Percentiles rank a stretch among this genome's conserved stretches.
These are phyloP conservation scores for Corythornis madagascariensis DNA, from an alignment of 2,113 vertebrate genomes.

Conservation along the genomic window DNA sequence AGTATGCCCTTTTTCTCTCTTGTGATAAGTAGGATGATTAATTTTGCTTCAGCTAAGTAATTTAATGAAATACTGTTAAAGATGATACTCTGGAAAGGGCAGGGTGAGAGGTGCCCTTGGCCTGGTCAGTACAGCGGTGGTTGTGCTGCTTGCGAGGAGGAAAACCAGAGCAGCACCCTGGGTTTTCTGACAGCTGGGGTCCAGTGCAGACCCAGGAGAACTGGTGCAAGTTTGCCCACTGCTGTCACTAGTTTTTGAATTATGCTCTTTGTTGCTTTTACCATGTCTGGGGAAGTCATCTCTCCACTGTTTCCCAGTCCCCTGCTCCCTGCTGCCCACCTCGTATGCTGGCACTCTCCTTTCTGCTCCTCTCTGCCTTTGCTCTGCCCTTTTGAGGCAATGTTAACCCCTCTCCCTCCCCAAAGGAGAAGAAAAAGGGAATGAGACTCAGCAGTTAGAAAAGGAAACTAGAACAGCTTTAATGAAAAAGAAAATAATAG, in stretches of 20 bases:
- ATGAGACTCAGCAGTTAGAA: no score
- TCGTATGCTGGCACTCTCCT: fast-evolving
- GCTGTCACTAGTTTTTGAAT: neutral
- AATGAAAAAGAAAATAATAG: no score
- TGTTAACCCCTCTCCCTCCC: no score
- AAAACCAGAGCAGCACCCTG: neutral
- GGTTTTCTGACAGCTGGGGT: neutral
- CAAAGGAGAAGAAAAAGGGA: no score
- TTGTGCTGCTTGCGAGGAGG: neutral
- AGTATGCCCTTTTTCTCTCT: neutral
- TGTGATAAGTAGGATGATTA: no score
- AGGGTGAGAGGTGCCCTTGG: neutral
- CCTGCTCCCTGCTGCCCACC: neutral
- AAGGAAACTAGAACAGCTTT: no score
- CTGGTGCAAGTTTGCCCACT: neutral
- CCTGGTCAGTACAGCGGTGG: neutral
- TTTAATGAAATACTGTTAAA: no score
- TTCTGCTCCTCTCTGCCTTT: fast-evolving
- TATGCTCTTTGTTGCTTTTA: neutral
- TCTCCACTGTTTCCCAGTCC: neutral
- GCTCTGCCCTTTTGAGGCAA: neutral
- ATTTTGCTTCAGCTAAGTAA: no score
- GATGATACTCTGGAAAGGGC: neutral
- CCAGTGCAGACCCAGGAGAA: neutral
- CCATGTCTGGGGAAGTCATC: neutral